Conservation (phyloP, 2,888 invertebrate genomes). For the Belgica antarctica region DNA sequence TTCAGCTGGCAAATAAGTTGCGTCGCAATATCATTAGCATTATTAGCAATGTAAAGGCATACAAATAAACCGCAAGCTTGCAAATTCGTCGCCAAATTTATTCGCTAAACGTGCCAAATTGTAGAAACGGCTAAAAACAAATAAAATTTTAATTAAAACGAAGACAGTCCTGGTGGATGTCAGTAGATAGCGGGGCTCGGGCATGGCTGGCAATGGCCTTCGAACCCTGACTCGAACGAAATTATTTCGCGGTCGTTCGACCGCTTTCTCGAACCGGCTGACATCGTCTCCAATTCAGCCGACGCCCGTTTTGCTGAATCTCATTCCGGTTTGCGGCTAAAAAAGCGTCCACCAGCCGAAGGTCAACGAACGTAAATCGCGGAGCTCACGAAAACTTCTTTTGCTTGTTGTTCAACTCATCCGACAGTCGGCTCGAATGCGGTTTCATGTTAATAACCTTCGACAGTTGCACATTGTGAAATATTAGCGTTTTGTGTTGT, state of each 20-base stretch:
- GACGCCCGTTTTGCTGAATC: no score
- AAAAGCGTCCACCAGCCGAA: background rate
- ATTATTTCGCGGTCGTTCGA: no score
- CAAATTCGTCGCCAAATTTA: background rate
- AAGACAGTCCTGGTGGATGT: no score
- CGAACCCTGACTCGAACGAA: no score
- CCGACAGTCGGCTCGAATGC: background rate
- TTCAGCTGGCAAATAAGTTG: background rate
- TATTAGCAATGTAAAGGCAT: background rate
- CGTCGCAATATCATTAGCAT: background rate
- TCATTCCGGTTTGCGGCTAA: background rate
- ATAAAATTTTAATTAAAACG: background rate
- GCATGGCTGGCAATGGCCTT: no score
- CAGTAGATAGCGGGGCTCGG: no score
- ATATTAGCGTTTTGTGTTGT: background rate
- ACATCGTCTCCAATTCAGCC: no score
- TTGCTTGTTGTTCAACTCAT: conserved; percentile 7
- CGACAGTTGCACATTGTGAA: background rate
- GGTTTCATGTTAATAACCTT: conserved; percentile 20
- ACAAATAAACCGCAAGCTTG: background rate
- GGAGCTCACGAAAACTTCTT: background rate
- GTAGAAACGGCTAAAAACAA: background rate
- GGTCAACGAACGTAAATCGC: conserved; percentile 5
- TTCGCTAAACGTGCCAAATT: background rate
- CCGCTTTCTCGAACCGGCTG: no score